Evolutionary conservation across 2,888 invertebrate genomes (phyloP), one percentile per base, ranked within the genome.

Genomic region (Coelogynopora nodosa): DNA sequence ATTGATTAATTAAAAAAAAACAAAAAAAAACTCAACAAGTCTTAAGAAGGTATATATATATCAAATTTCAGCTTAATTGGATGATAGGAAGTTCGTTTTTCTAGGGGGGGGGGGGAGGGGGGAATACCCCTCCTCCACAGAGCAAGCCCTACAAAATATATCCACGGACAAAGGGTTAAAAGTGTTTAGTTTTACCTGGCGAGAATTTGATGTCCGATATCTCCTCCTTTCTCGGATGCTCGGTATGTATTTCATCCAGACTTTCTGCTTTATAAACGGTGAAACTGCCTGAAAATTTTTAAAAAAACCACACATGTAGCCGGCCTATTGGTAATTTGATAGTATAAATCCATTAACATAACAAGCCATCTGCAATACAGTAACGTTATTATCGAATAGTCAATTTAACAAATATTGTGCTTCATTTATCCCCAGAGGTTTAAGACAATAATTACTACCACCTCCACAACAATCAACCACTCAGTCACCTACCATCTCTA

Each of bases 131-230:
- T n/a, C n/a, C n/a, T n/a, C n/a, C n/a, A n/a, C n/a, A n/a, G n/a
- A n/a, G n/a, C n/a, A n/a, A 49, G 49, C 5, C 5, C 18, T 49
- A 13, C 18, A 49, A 18, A 18, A 13, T 49, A 13, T 49, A 49
- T 49, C 49, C 49, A 49, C 18, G 18, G 5, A 18, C 18, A 49
- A 49, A 49, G 49, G 18, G 18, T 49, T 18, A 49, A 49, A 49
- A 18, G 10, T 86, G 27, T 26, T 18, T n/a, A 31, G 28, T 31
- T 86, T 86, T 89, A 91, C 92, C 91, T 88, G 92, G 92, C 67
- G 92, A 92, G 88, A 92, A 92, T 86, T 90, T 90, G 31, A 92
- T 90, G 88, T 92, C 92, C 5, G 92, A 91, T 85, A 92, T 92
- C 88, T 91, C 91, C 87, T 92, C 90, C 85, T 91, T 91, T 30